A percentile compares a stretch with the other conserved stretches of the same genome.
These are phyloP conservation scores for Pterois miles DNA, from an alignment of 2,797 vertebrate genomes.

Conservation along the genomic window DNA sequence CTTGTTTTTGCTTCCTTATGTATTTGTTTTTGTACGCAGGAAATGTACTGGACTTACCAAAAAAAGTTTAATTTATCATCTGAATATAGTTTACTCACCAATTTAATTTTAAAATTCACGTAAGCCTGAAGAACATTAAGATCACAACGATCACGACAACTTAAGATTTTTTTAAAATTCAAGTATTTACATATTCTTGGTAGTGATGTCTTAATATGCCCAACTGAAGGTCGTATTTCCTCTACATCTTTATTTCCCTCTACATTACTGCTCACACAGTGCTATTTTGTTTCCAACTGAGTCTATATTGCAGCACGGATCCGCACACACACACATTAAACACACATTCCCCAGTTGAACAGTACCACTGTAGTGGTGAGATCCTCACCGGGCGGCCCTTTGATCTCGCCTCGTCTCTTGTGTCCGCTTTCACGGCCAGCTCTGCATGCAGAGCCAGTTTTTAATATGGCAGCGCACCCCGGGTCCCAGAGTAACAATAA, in stretches of 20 bases:
- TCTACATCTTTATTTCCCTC: neutral
- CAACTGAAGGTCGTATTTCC: constrained; percentile 11
- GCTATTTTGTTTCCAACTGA: constrained; percentile 25
- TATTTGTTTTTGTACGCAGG: neutral
- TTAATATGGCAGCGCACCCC: constrained; percentile 81
- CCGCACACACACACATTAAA: constrained; percentile 8
- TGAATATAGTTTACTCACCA: neutral
- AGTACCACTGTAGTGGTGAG: constrained; percentile 64
- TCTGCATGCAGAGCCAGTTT: constrained; percentile 71
- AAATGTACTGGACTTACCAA: neutral
- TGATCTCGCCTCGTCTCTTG: constrained; percentile 72
- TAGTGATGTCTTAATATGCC: neutral
- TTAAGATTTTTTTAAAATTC: neutral
- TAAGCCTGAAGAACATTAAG: neutral
- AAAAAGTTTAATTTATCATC: neutral
- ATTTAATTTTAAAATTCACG: neutral
- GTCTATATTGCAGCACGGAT: constrained; percentile 31
- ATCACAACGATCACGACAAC: neutral
- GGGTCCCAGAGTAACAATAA: constrained; percentile 84
- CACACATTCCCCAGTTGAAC: constrained; percentile 59
- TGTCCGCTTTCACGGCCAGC: constrained; percentile 73
- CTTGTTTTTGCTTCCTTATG: constrained; percentile 8
- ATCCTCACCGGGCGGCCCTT: constrained; percentile 70
- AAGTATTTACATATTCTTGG: neutral
- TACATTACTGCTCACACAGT: neutral